Evolutionary conservation across 2,888 invertebrate species (phyloP), one percentile per base, ranked within the genome.

Genomic region (Andrena minutula): DNA sequence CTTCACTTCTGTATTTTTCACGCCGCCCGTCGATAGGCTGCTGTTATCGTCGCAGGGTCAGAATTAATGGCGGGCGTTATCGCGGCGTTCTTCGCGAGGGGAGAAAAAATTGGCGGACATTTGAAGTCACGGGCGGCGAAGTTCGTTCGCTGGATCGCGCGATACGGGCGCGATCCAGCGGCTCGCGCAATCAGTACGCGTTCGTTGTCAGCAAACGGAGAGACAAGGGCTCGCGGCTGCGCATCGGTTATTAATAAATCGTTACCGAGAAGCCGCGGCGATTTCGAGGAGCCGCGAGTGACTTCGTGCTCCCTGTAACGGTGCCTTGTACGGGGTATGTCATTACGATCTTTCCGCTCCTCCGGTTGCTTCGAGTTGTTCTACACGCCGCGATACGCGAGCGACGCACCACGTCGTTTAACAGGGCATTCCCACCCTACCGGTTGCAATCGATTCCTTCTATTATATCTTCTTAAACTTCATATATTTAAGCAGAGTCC

Each of bases 241-340:
- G 74, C 66, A 68, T 71, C 72, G 64, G 47, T 80, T 85, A 84
- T 84, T 86, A 86, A 86, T 86, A 86, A 79, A 70, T 75, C 71
- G 20, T 35, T 86, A 86, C 86, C 65, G 49, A 64, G 84, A 86
- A 86, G 28, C 56, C 7, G 26, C 16, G 7, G 7, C 35, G 8
- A 30, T 73, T 78, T 70, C 69, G 41, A 47, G 78, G 56, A 70
- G 26, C 32, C 49, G 26, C 32, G 35, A 51, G 60, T 64, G 64
- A 58, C 68, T 47, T 56, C 56, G 32, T 32, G 60, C 30, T 58
- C n/a, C 47, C 30, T 72, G 69, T 30, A 56, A 73, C 61, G 49
- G 61, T 71, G 70, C 75, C 66, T 70, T 30, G 58, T n/a, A 26
- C 56, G 23, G 30, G 28, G 49, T 70, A 75, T 82, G 66, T 79